Conservation (phyloP, 1,140 invertebrate species). For the Calephelis virginiensis region DNA sequence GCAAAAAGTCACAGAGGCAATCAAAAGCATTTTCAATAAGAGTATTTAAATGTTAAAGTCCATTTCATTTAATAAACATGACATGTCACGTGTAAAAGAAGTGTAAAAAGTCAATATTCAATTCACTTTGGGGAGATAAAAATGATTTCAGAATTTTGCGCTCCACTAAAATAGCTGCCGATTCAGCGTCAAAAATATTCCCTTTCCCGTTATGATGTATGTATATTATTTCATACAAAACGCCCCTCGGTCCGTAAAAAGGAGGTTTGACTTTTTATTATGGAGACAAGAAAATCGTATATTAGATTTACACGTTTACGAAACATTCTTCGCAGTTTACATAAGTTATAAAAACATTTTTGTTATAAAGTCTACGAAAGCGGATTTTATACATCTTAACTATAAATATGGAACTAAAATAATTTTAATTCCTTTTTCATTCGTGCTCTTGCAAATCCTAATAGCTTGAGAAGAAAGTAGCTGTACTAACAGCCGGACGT, state of each 20-base stretch:
- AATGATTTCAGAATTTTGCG: constrained; percentile 12
- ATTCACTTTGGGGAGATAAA: constrained; percentile 2
- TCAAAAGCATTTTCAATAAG: no score
- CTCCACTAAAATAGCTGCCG: constrained; percentile 10
- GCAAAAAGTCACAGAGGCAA: no score
- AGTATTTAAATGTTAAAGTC: no score
- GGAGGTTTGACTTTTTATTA: constrained; percentile 16
- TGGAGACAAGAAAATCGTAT: constrained; percentile 12
- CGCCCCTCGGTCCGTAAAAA: background rate
- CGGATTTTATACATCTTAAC: no score
- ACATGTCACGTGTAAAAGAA: background rate
- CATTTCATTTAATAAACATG: no score
- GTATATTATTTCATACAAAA: constrained; percentile 18
- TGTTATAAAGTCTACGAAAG: no score
- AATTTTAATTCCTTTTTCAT: no score
- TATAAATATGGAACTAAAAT: no score
- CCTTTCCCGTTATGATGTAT: constrained; percentile 9
- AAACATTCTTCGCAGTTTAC: background rate
- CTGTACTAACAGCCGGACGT: no score
- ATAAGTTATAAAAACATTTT: background rate
- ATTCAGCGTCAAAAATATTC: constrained; percentile 12
- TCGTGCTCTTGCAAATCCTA: no score
- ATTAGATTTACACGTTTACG: constrained; percentile 9
- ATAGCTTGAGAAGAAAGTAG: no score
- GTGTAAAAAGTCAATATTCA: constrained; percentile 16